These are phyloP conservation scores for Oxyura jamaicensis DNA, from an alignment of 2,113 vertebrate genomes.

Conservation along the genomic window DNA sequence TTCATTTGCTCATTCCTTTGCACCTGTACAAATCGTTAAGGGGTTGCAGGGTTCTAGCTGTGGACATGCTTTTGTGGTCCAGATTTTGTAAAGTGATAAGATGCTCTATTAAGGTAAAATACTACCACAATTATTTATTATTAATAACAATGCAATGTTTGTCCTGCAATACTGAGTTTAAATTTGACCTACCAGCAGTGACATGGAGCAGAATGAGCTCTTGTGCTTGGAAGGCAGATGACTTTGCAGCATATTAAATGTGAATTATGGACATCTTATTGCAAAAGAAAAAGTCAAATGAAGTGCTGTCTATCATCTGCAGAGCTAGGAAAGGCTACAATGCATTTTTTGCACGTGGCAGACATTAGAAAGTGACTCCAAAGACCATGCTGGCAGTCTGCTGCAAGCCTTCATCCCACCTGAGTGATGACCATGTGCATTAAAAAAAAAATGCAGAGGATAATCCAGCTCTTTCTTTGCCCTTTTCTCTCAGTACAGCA, in stretches of 20 bases:
- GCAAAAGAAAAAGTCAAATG: background rate
- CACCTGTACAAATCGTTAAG: background rate
- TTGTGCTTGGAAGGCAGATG: constrained; percentile 32
- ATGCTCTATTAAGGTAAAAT: constrained; percentile 20
- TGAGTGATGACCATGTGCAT: background rate
- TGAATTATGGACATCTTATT: constrained; percentile 44
- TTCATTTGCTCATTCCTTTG: background rate
- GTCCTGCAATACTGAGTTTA: constrained; percentile 13
- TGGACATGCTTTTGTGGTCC: background rate
- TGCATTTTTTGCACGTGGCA: background rate
- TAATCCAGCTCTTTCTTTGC: background rate
- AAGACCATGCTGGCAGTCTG: background rate
- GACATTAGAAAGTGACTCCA: background rate
- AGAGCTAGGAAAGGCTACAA: background rate
- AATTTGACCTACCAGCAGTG: constrained; percentile 27
- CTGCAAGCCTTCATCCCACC: background rate
- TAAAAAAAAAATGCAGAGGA: background rate
- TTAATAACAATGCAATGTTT: constrained; percentile 46
- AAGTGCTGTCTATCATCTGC: background rate
- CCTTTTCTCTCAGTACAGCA: background rate
- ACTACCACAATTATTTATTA: constrained; percentile 35
- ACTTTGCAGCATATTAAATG: constrained; percentile 47
- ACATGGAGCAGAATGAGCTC: background rate
- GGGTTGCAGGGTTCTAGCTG: background rate
- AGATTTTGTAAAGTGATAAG: background rate